These are phyloP conservation scores for Drosophila kepulauana DNA, from an alignment of 1,140 invertebrate genomes.

Conservation along the genomic window DNA sequence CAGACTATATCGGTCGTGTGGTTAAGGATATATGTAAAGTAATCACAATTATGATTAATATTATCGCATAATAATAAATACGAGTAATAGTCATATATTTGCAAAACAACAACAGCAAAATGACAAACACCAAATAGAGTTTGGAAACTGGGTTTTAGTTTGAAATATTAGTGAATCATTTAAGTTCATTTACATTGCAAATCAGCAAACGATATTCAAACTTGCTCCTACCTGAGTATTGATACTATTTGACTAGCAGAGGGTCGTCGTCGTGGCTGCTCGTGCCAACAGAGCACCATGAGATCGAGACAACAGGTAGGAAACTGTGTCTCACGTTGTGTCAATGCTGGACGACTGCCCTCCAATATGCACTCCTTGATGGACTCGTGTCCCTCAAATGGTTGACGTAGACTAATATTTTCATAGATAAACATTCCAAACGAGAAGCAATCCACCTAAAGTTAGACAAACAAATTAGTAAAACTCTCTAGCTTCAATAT, in stretches of 20 bases:
- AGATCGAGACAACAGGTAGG: conserved; percentile 96
- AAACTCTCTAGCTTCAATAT: background rate
- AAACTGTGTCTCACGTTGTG: conserved; percentile 93
- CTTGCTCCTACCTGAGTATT: conserved; percentile 87
- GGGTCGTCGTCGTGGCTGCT: conserved; percentile 93
- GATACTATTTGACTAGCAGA: conserved; percentile 97
- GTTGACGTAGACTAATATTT: conserved; percentile 95
- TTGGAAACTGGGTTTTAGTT: too few relatives aligned
- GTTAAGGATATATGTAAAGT: too few relatives aligned
- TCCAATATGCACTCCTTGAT: conserved; percentile 98
- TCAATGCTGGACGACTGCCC: conserved; percentile 95
- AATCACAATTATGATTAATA: too few relatives aligned
- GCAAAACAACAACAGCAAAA: too few relatives aligned
- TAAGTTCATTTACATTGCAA: too few relatives aligned
- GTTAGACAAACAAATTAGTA: background rate
- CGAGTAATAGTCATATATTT: too few relatives aligned
- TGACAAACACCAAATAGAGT: too few relatives aligned
- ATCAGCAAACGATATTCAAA: background rate
- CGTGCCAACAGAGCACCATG: conserved; percentile 98
- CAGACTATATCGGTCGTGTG: too few relatives aligned
- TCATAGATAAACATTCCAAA: conserved; percentile 99
- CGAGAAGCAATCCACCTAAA: conserved; percentile 97
- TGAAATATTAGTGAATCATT: too few relatives aligned
- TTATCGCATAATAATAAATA: too few relatives aligned
- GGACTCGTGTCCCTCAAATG: conserved; percentile 97